Evolutionary conservation across 2,888 invertebrate genomes (phyloP).

Genomic region (Arge pagana): DNA sequence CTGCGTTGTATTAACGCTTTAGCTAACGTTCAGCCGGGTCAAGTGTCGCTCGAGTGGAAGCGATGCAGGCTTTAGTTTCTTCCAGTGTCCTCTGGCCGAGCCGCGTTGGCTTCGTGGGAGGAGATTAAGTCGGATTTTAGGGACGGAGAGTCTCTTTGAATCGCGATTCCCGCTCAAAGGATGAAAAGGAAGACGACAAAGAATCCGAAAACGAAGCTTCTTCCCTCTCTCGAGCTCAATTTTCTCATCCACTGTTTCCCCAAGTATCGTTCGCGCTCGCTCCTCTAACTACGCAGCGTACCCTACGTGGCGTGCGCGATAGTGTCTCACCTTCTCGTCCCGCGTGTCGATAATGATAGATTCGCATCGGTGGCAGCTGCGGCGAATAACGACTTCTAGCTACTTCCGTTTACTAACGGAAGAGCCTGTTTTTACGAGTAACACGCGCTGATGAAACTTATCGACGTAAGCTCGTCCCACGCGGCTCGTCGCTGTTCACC

Average conservation of each 20-base stretch:
- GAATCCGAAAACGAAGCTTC: too few relatives aligned
- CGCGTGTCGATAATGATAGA: conserved; percentile 14
- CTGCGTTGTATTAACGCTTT: not conserved
- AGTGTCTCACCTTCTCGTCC: too few relatives aligned
- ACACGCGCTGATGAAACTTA: too few relatives aligned
- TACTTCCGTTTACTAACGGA: not conserved
- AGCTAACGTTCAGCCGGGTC: conserved; percentile 6
- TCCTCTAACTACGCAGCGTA: not conserved
- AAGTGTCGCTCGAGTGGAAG: conserved; percentile 10
- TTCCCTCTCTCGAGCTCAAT: too few relatives aligned
- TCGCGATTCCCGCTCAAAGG: too few relatives aligned
- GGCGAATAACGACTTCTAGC: not conserved
- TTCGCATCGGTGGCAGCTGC: not conserved
- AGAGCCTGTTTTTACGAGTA: conserved; percentile 5
- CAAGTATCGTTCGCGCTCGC: not conserved
- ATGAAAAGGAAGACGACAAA: too few relatives aligned
- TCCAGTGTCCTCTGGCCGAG: conserved; percentile 2
- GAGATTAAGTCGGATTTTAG: too few relatives aligned
- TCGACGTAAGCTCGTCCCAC: too few relatives aligned
- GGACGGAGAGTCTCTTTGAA: too few relatives aligned
- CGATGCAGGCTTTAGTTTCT: not conserved
- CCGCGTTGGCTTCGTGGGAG: too few relatives aligned
- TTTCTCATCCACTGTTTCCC: not conserved
- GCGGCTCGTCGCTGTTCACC: too few relatives aligned
- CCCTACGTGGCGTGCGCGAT: too few relatives aligned